These are phyloP conservation scores for Brachyistius frenatus DNA, from an alignment of 2,113 vertebrate genomes.

Conservation along the genomic window DNA sequence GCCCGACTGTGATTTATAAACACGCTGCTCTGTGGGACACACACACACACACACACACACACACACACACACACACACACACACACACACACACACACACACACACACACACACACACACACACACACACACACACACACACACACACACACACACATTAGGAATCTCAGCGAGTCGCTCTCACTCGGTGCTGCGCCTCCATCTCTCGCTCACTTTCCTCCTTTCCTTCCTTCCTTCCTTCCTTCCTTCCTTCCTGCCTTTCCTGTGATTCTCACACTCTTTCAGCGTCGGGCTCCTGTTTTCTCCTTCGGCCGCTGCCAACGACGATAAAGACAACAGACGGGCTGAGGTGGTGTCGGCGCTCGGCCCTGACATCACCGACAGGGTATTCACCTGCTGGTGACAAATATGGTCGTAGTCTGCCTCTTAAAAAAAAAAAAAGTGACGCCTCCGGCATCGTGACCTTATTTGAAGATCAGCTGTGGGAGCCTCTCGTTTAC, in stretches of 20 bases:
- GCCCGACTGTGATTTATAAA: constrained; percentile 71
- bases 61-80: constrained; percentile 44
- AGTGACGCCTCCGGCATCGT: no score
- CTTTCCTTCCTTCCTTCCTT: constrained; percentile 52
- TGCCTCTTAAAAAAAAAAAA: no score
- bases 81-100: constrained; percentile 40
- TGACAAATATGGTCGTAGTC: no score
- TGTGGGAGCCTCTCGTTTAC: no score
- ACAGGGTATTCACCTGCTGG: no score
- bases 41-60: constrained; percentile 45
- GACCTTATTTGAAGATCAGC: no score
- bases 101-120: constrained; percentile 46
- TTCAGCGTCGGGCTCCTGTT: neutral
- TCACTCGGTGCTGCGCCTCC: constrained; percentile 47
- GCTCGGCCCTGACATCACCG: constrained; percentile 84
- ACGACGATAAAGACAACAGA: constrained; percentile 35
- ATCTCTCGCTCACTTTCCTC: constrained; percentile 65
- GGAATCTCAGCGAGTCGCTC: constrained; percentile 48
- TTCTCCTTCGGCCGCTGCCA: neutral
- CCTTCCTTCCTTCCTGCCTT: constrained; percentile 66
- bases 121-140: constrained; percentile 43
- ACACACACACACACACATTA: constrained; percentile 33
- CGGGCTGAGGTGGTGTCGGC: neutral
- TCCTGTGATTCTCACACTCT: constrained; percentile 68
- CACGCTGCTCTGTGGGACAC: constrained; percentile 50